A percentile compares a stretch with the other conserved stretches of the same genome.
These are phyloP conservation scores for Amblyteles armatorius DNA, from an alignment of 2,888 invertebrate species.

Conservation along the genomic window DNA sequence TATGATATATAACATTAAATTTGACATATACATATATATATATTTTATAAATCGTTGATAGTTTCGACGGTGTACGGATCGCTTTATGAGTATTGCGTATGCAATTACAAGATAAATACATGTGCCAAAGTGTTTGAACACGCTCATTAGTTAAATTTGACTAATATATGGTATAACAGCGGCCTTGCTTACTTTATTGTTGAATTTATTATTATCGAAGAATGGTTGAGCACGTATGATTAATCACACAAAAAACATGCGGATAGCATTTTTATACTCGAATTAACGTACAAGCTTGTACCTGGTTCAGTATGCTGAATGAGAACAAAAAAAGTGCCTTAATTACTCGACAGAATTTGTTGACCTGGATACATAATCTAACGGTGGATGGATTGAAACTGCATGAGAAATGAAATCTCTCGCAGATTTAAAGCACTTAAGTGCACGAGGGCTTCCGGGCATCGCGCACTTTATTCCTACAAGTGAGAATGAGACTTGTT, in stretches of 20 bases:
- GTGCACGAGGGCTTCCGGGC: not conserved
- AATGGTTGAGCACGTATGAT: not conserved
- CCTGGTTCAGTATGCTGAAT: not conserved
- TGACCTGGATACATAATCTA: not conserved
- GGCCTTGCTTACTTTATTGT: slow-evolving; percentile 1
- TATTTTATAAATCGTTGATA: not conserved
- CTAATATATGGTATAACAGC: not conserved
- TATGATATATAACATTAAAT: not conserved
- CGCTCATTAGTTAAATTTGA: not conserved
- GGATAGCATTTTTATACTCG: not conserved
- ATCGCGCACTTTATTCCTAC: slow-evolving; percentile 1
- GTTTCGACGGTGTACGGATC: not conserved
- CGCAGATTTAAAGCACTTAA: not conserved
- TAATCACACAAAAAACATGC: not conserved
- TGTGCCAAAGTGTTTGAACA: slow-evolving; percentile 6
- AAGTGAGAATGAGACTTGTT: slow-evolving; percentile 19
- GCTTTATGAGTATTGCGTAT: not conserved
- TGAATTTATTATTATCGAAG: not conserved
- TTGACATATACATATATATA: not conserved
- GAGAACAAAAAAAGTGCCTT: not conserved
- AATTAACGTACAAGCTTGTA: not conserved
- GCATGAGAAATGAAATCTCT: slow-evolving; percentile 1
- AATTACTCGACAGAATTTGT: not conserved
- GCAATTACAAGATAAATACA: not conserved
- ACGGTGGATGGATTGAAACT: not conserved